Conservation (phyloP, 2,113 vertebrate species). For the Petrocephalus zakoni region DNA sequence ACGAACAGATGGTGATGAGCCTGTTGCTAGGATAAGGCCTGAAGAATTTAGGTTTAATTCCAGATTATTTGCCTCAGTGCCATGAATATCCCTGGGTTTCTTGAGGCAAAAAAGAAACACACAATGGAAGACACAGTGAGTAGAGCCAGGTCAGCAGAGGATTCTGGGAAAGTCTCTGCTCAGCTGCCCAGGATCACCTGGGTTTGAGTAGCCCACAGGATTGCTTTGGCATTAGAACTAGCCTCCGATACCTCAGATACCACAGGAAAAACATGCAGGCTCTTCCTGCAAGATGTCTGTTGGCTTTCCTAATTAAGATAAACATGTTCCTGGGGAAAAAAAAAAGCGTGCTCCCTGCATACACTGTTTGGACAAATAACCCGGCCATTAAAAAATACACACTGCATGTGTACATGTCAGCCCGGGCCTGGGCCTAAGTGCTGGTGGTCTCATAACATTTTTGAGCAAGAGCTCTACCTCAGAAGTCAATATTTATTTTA, state of each 20-base stretch:
- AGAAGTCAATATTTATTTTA: constrained; percentile 45
- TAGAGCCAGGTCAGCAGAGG: constrained; percentile 65
- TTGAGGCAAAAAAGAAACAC: constrained; percentile 61
- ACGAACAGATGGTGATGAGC: constrained; percentile 84
- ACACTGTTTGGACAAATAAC: constrained; percentile 70
- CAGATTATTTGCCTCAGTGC: constrained; percentile 87
- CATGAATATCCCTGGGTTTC: constrained; percentile 82
- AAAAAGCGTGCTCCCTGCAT: constrained; percentile 58
- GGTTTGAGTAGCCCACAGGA: constrained; percentile 69
- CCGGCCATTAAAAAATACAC: constrained; percentile 61
- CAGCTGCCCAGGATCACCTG: constrained; percentile 74
- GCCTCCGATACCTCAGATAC: constrained; percentile 69
- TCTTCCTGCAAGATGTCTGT: constrained; percentile 73
- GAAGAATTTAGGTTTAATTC: constrained; percentile 91
- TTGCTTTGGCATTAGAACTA: constrained; percentile 68
- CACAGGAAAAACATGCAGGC: constrained; percentile 59
- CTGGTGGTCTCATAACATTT: constrained; percentile 67
- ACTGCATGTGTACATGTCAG: constrained; percentile 48
- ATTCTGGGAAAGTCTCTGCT: constrained; percentile 69
- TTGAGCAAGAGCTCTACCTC: constrained; percentile 52
- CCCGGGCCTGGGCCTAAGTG: constrained; percentile 57
- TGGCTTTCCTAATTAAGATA: constrained; percentile 82
- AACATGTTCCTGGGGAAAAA: constrained; percentile 71
- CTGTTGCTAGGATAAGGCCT: constrained; percentile 88
- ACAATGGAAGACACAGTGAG: constrained; percentile 44